Evolutionary conservation across 2,888 invertebrate genomes (phyloP).

Genomic region (Tyria jacobaeae): DNA sequence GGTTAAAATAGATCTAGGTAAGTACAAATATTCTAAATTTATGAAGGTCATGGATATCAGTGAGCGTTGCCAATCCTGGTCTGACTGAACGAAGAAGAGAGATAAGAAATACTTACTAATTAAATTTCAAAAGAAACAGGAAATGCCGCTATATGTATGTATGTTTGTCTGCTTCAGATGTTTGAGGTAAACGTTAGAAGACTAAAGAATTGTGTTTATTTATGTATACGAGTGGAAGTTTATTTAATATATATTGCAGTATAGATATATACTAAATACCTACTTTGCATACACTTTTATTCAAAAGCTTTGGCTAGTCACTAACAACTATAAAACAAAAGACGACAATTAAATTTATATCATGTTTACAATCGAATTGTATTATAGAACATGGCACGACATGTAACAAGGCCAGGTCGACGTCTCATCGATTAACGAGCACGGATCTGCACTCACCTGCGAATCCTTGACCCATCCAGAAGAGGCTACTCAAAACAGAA

Average conservation of each 20-base stretch:
- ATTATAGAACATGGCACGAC: slow-evolving; percentile 76
- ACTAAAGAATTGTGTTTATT: too few species aligned
- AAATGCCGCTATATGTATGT: too few species aligned
- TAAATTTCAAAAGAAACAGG: too few species aligned
- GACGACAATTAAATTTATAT: slow-evolving; percentile 47
- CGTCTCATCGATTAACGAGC: slow-evolving; percentile 63
- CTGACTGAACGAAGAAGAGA: too few species aligned
- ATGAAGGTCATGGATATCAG: too few species aligned
- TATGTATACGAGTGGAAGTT: too few species aligned
- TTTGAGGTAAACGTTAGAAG: too few species aligned
- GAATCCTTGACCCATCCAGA: slow-evolving; percentile 86
- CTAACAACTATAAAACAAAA: slow-evolving; percentile 26
- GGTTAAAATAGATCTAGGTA: too few species aligned
- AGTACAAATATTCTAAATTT: too few species aligned
- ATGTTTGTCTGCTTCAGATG: too few species aligned
- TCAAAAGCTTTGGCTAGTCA: slow-evolving; percentile 26
- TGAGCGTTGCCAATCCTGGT: too few species aligned
- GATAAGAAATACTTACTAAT: too few species aligned
- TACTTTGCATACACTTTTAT: slow-evolving; percentile 18
- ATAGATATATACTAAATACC: background rate
- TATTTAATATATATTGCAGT: slow-evolving; percentile 1
- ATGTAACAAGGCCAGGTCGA: slow-evolving; percentile 79
- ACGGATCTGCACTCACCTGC: slow-evolving; percentile 81
- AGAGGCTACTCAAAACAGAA: slow-evolving; percentile 83
- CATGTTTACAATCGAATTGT: slow-evolving; percentile 61